phyloP scores from a whole-genome alignment of 1,140 invertebrate species.

The Pogonognathellus flavescens region DNA sequence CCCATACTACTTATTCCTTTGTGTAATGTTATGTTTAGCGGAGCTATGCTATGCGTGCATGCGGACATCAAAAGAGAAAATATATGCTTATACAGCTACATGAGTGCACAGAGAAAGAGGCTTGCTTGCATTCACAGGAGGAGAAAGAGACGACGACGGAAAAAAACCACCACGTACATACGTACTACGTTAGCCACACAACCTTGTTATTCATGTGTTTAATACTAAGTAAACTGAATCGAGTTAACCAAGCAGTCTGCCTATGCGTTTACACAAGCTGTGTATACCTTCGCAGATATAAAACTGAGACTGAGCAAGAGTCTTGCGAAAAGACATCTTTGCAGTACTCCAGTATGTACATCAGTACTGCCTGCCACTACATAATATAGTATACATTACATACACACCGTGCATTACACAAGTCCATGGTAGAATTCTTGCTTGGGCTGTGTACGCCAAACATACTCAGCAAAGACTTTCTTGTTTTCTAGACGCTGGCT shows the following conservation, averaged over 20 bases:
- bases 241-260: conserved; percentile 12
- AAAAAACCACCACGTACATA: too few species aligned
- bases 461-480: not conserved
- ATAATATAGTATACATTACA: not conserved
- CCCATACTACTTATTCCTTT: conserved; percentile 21
- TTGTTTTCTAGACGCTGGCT: conserved; percentile 1
- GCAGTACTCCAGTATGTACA: not conserved
- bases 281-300: not conserved
- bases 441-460: not conserved
- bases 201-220: not conserved
- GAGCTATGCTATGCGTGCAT: not conserved
- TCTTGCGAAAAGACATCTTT: not conserved
- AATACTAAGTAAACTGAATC: conserved; percentile 33
- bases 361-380: not conserved
- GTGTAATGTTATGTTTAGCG: conserved; percentile 32
- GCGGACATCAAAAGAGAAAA: conserved; percentile 31
- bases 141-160: conserved; percentile 1
- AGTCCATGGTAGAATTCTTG: not conserved
- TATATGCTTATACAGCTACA: not conserved
- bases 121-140: not conserved
- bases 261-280: not conserved
- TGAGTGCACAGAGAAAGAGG: conserved; percentile 28
- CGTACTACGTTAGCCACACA: too few species aligned
- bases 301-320: not conserved
- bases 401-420: not conserved